Conservation (phyloP, 2,797 vertebrate genomes). For the Takifugu ocellatus region DNA sequence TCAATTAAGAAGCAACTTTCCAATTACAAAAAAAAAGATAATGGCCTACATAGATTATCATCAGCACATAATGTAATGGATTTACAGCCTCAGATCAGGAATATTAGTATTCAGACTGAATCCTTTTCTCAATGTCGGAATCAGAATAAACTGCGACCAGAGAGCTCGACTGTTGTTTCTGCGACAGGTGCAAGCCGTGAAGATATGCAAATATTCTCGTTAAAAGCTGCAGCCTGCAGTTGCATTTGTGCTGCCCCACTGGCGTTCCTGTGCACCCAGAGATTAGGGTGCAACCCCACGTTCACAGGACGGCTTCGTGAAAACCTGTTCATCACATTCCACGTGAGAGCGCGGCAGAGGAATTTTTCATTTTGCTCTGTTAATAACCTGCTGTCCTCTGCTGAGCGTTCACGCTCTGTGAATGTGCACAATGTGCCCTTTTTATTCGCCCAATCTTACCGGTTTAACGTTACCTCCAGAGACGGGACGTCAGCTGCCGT, state of each 20-base stretch:
- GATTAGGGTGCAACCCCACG: conserved; percentile 7
- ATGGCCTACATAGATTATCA: no score
- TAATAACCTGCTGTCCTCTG: neutral
- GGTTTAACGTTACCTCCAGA: conserved; percentile 25
- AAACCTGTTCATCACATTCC: no score
- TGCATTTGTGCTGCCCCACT: neutral
- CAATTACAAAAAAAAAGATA: no score
- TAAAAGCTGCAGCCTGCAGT: conserved; percentile 11
- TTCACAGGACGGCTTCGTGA: conserved; percentile 11
- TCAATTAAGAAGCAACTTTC: no score
- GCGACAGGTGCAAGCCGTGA: conserved; percentile 3
- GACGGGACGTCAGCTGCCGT: conserved; percentile 45
- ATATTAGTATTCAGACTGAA: conserved; percentile 1
- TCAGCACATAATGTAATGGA: no score
- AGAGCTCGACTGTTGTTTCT: conserved; percentile 4
- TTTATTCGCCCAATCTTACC: conserved; percentile 13
- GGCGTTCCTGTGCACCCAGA: conserved; percentile 21
- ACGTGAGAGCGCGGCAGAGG: conserved; percentile 10
- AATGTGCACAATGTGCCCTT: neutral
- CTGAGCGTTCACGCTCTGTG: conserved; percentile 10
- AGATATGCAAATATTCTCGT: conserved; percentile 28
- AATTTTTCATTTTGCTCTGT: conserved; percentile 21
- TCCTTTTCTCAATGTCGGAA: neutral
- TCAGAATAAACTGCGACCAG: conserved; percentile 1
- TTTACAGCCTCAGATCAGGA: neutral